A percentile compares a stretch with the other conserved stretches of the same genome.
Evolutionary conservation across 1,140 invertebrate genomes (phyloP).

Genomic region (Achroia grisella): DNA sequence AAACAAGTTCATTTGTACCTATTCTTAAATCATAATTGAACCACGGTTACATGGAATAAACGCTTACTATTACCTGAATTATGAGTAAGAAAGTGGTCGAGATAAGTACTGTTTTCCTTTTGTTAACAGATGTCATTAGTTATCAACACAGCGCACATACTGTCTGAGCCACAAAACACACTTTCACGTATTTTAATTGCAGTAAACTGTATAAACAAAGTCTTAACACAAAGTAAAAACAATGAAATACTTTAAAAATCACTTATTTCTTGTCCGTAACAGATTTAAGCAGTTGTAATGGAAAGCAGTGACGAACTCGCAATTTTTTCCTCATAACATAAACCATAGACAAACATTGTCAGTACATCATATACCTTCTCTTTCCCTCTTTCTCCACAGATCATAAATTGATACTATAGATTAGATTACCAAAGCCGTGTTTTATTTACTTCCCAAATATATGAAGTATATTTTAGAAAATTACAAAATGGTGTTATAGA

Average conservation of each 20-base stretch:
- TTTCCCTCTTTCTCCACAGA: no score
- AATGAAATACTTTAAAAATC: slow-evolving; percentile 19
- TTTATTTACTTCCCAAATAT: no score
- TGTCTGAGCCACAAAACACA: slow-evolving; percentile 39
- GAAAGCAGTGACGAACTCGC: no score
- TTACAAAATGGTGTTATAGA: no score
- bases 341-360: slow-evolving; percentile 3
- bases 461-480: no score
- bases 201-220: slow-evolving; percentile 33
- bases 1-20: no score
- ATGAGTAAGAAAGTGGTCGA: slow-evolving; percentile 17
- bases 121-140: slow-evolving; percentile 66
- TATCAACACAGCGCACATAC: slow-evolving; percentile 67
- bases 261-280: slow-evolving; percentile 17
- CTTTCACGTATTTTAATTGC: slow-evolving; percentile 30
- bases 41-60: background rate
- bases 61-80: slow-evolving; percentile 20
- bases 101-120: slow-evolving; percentile 52
- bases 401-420: no score
- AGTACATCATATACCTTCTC: no score
- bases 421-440: no score
- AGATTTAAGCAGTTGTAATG: no score
- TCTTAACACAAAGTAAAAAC: slow-evolving; percentile 26
- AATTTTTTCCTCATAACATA: background rate
- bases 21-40: no score